These are phyloP conservation scores for Drosophila sp. DNA, from an alignment of 1,140 invertebrate genomes.

Conservation along the genomic window DNA sequence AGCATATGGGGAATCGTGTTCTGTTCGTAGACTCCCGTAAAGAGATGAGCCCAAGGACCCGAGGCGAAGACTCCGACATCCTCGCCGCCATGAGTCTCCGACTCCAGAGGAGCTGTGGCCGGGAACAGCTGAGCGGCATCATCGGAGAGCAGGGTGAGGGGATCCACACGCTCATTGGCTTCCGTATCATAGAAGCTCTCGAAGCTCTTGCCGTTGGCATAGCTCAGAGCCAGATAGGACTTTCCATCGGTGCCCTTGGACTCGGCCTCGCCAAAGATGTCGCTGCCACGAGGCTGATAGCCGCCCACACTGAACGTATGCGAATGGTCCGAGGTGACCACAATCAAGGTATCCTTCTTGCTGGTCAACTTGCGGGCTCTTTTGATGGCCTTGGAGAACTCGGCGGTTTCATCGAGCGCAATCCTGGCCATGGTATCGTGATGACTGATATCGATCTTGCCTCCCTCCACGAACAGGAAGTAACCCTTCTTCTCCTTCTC, in stretches of 20 bases:
- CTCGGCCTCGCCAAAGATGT: slow-evolving; percentile 85
- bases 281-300: slow-evolving; percentile 86
- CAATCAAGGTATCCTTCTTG: slow-evolving; percentile 87
- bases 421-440: slow-evolving; percentile 89
- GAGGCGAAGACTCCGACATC: slow-evolving; percentile 88
- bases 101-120: slow-evolving; percentile 85
- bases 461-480: slow-evolving; percentile 87
- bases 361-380: slow-evolving; percentile 85
- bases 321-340: slow-evolving; percentile 90
- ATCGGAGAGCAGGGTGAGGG: slow-evolving; percentile 21
- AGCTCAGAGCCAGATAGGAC: slow-evolving; percentile 89
- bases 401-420: slow-evolving; percentile 88
- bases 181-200: slow-evolving; percentile 74
- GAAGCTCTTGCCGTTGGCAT: slow-evolving; percentile 89
- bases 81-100: slow-evolving; percentile 89
- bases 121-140: slow-evolving; percentile 84
- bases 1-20: slow-evolving; percentile 92
- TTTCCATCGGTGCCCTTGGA: slow-evolving; percentile 84
- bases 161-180: slow-evolving; percentile 68
- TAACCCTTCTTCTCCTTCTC: slow-evolving; percentile 90
- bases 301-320: slow-evolving; percentile 88
- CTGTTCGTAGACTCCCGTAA: slow-evolving; percentile 91
- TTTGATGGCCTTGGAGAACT: slow-evolving; percentile 87
- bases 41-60: slow-evolving; percentile 89
- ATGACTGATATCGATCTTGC: slow-evolving; percentile 93